Percentiles rank a stretch among this genome's conserved stretches.
These are phyloP conservation scores for Apodemus speciosus DNA, from an alignment of 2,113 vertebrate genomes.

Conservation along the genomic window DNA sequence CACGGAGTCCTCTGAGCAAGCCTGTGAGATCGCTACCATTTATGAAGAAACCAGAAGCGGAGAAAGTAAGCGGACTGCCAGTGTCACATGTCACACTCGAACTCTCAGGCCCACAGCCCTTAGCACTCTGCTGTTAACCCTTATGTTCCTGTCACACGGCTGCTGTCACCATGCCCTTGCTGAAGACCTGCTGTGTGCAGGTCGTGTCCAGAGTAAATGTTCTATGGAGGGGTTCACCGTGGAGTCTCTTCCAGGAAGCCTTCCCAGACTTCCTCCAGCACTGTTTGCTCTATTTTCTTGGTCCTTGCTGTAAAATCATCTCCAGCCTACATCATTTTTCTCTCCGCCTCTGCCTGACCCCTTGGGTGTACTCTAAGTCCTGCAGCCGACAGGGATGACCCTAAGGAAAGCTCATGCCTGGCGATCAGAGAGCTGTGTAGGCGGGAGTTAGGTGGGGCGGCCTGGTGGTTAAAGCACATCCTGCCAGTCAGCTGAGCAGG, in stretches of 20 bases:
- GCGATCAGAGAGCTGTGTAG: background rate
- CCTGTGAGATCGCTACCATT: background rate
- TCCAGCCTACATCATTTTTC: background rate
- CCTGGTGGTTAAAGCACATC: background rate
- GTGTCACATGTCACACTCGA: background rate
- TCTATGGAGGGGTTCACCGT: background rate
- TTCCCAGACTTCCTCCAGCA: background rate
- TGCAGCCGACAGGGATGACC: background rate
- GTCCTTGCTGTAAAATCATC: background rate
- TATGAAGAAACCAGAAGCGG: background rate
- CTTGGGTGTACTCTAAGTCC: background rate
- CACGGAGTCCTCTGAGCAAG: background rate
- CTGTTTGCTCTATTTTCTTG: background rate
- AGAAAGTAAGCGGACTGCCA: background rate
- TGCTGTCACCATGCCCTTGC: background rate
- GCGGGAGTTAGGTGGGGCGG: background rate
- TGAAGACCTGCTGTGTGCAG: background rate
- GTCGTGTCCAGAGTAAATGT: background rate
- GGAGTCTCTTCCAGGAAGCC: background rate
- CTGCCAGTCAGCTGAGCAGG: background rate
- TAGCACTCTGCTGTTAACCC: background rate
- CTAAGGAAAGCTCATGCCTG: background rate
- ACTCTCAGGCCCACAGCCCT: background rate
- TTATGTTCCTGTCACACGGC: background rate
- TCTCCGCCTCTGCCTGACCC: background rate